phyloP scores from a whole-genome alignment of 2,797 vertebrate species.

The Gallinago stenura region DNA sequence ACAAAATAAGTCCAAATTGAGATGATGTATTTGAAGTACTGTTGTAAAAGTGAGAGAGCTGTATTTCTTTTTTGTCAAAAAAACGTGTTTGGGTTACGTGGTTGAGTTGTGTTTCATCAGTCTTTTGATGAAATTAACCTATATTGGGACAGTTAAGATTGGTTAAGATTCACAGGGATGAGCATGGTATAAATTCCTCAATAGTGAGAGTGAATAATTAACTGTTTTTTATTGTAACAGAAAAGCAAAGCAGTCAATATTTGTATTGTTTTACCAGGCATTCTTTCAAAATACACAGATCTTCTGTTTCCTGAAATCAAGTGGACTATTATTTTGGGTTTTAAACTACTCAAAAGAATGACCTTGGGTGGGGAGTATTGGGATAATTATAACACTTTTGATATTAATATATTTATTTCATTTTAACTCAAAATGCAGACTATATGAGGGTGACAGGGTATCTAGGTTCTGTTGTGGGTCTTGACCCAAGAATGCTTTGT shows the following conservation, averaged over 20 bases:
- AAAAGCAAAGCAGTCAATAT: background rate
- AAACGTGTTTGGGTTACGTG: background rate
- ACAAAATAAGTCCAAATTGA: background rate
- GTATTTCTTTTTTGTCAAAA: background rate
- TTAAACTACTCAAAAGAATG: background rate
- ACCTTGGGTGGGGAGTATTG: background rate
- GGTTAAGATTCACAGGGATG: background rate
- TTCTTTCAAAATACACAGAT: background rate
- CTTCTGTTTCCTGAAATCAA: background rate
- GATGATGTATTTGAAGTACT: background rate
- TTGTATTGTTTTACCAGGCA: background rate
- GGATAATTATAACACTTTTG: background rate
- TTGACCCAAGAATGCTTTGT: background rate
- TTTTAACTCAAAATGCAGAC: no score
- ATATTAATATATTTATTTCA: background rate
- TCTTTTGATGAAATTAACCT: background rate
- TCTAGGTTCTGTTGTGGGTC: fast-evolving
- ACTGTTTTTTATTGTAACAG: background rate
- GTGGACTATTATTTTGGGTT: background rate
- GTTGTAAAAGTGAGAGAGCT: background rate
- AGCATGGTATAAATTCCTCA: background rate
- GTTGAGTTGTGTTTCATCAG: background rate
- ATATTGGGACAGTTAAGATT: background rate
- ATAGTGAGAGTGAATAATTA: background rate
- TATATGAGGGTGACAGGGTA: background rate